These are phyloP conservation scores for Atethmia centrago DNA, from an alignment of 2,888 invertebrate species.

Conservation along the genomic window DNA sequence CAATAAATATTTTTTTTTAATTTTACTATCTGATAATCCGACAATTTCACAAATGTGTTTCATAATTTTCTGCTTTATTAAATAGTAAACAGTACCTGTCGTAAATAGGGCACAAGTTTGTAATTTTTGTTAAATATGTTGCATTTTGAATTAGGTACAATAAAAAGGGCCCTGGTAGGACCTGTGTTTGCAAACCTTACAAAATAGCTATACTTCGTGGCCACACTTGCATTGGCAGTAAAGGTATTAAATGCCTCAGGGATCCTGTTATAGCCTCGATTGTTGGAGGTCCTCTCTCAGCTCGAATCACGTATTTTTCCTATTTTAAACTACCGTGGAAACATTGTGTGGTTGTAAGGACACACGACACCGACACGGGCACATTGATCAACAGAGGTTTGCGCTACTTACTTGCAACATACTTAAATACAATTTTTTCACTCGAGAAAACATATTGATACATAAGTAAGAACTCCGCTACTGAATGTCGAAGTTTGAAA, in stretches of 20 bases:
- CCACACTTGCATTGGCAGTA: constrained; percentile 6
- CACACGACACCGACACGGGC: no score
- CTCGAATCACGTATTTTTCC: background rate
- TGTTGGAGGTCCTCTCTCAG: background rate
- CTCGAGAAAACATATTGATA: background rate
- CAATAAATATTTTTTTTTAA: no score
- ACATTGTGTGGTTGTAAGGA: background rate
- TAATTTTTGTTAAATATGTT: no score
- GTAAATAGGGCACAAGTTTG: no score
- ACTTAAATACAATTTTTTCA: no score
- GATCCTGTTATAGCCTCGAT: constrained; percentile 1
- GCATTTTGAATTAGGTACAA: no score
- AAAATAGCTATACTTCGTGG: background rate
- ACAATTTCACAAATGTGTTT: no score
- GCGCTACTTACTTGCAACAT: background rate
- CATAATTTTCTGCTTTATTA: no score
- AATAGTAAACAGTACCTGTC: no score
- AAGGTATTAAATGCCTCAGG: constrained; percentile 20
- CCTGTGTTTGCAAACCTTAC: background rate
- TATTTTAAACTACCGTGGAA: constrained; percentile 16
- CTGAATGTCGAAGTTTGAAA: no score
- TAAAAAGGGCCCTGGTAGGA: background rate
- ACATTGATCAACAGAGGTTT: background rate
- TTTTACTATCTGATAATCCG: no score
- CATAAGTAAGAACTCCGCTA: no score